Conservation (phyloP, 2,113 vertebrate species). For the Gambusia affinis region DNA sequence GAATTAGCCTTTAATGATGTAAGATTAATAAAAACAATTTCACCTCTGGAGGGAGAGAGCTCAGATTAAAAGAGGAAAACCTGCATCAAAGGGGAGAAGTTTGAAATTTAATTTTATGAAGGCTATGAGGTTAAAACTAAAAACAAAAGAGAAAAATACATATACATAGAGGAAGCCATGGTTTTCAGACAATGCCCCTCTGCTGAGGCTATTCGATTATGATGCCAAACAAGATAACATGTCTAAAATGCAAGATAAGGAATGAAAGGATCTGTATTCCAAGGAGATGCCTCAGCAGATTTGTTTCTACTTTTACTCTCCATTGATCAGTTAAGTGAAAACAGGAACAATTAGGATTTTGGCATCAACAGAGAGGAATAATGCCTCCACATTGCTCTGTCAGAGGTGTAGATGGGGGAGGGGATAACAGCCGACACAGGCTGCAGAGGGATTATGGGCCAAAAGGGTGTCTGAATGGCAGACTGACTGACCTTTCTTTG, state of each 20-base stretch:
- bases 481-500: constrained; percentile 70
- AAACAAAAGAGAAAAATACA: constrained; percentile 5
- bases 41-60: constrained; percentile 45
- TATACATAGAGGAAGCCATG: constrained; percentile 72
- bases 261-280: constrained; percentile 18
- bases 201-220: constrained; percentile 63
- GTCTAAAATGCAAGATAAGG: background rate
- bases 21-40: constrained; percentile 36
- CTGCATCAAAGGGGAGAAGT: constrained; percentile 25
- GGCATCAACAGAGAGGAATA: constrained; percentile 44
- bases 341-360: constrained; percentile 42
- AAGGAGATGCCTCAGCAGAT: constrained; percentile 22
- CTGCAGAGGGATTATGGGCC: constrained; percentile 60
- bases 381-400: constrained; percentile 22
- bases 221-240: constrained; percentile 60
- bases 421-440: constrained; percentile 18
- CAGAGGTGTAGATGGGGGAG: constrained; percentile 21
- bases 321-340: constrained; percentile 18
- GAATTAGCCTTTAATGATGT: constrained; percentile 20
- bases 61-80: constrained; percentile 19
- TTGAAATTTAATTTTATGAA: constrained; percentile 58
- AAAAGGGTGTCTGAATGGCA: constrained; percentile 66
- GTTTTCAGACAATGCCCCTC: constrained; percentile 73
- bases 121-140: constrained; percentile 55
- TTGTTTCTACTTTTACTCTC: constrained; percentile 31